These are phyloP conservation scores for Amaurobius ferox DNA, from an alignment of 2,888 invertebrate species.

Conservation along the genomic window DNA sequence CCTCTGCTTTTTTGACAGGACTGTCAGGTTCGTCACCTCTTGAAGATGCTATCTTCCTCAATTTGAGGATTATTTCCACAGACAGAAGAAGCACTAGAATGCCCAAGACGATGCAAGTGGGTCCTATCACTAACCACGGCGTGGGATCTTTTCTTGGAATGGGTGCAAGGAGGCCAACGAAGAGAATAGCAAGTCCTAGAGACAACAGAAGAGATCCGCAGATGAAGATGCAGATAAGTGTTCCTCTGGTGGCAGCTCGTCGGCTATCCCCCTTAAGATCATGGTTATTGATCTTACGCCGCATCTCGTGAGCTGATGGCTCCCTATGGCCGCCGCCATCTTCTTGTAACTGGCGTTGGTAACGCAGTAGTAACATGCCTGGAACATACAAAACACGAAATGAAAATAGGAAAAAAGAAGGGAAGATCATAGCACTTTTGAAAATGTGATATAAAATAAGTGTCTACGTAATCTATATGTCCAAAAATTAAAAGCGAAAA, in stretches of 20 bases:
- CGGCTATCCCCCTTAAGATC: constrained; percentile 47
- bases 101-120: constrained; percentile 70
- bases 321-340: constrained; percentile 17
- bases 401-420: too few relatives aligned
- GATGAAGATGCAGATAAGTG: constrained; percentile 66
- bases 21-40: not conserved
- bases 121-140: constrained; percentile 72
- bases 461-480: too few relatives aligned
- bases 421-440: too few relatives aligned
- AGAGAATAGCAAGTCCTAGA: constrained; percentile 38
- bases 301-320: constrained; percentile 42
- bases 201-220: constrained; percentile 60
- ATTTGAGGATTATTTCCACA: constrained; percentile 69
- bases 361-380: constrained; percentile 61
- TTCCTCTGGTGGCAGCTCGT: constrained; percentile 60
- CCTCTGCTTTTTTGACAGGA: not conserved
- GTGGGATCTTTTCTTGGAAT: constrained; percentile 42
- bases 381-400: too few relatives aligned
- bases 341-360: constrained; percentile 49
- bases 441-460: too few relatives aligned
- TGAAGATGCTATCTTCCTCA: constrained; percentile 44
- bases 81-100: constrained; percentile 66
- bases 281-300: constrained; percentile 54
- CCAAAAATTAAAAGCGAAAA: too few relatives aligned
- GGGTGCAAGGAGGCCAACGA: constrained; percentile 53